Evolutionary conservation across 1,140 invertebrate genomes (phyloP).

Genomic region (Asbolus verrucosus): DNA sequence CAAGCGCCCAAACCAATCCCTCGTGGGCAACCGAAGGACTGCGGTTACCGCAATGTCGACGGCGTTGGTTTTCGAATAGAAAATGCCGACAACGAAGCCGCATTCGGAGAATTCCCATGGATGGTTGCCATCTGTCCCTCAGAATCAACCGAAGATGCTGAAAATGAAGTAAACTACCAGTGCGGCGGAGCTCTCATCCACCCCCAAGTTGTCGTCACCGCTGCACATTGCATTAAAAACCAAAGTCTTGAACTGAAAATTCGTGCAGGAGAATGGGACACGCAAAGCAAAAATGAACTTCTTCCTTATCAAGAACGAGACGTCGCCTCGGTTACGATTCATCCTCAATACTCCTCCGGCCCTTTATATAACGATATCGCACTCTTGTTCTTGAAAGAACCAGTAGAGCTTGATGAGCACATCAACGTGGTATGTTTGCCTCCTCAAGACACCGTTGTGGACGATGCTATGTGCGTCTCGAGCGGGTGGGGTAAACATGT

Average conservation of each 20-base stretch:
- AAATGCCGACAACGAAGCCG: constrained; percentile 71
- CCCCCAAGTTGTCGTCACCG: constrained; percentile 68
- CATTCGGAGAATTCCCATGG: constrained; percentile 85
- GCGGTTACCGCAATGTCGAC: constrained; percentile 74
- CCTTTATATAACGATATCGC: constrained; percentile 77
- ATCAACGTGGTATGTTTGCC: constrained; percentile 80
- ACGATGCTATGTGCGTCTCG: constrained; percentile 66
- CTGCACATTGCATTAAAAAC: constrained; percentile 69
- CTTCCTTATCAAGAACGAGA: constrained; percentile 77
- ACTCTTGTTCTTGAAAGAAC: constrained; percentile 70
- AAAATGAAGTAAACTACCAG: constrained; percentile 59
- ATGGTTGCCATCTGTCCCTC: constrained; percentile 79
- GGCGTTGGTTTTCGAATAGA: constrained; percentile 68
- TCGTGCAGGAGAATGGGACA: constrained; percentile 83
- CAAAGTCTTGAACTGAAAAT: constrained; percentile 64
- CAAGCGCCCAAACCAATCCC: constrained; percentile 56
- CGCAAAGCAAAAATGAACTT: constrained; percentile 78
- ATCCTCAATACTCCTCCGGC: constrained; percentile 65
- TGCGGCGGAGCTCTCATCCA: constrained; percentile 70
- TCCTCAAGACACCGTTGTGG: constrained; percentile 64
- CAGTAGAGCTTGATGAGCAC: constrained; percentile 72
- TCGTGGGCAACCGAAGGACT: constrained; percentile 59
- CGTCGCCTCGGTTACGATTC: constrained; percentile 67
- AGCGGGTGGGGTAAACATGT: constrained; percentile 75
- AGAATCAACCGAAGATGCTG: neutral